phyloP scores from a whole-genome alignment of 2,888 invertebrate species.

The Dryocosmus kuriphilus region DNA sequence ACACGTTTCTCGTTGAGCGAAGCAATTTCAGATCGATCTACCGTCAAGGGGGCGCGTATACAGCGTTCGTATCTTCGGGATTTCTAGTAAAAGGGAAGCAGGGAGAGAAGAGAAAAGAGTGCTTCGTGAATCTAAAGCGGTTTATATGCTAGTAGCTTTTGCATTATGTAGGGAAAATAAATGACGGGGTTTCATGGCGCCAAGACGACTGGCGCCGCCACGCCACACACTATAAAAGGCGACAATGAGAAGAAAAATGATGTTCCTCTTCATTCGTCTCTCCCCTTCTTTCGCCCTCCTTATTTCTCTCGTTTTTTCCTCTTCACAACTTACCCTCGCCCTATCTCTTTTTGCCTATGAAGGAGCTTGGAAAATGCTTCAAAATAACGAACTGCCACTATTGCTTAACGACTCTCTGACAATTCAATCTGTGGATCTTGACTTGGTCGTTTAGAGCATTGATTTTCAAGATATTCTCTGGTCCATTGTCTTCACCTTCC shows the following conservation, averaged over 20 bases:
- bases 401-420: conserved; percentile 9
- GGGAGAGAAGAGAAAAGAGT: conserved; percentile 6
- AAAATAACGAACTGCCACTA: background rate
- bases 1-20: conserved; percentile 37
- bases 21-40: conserved; percentile 39
- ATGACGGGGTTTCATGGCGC: conserved; percentile 66
- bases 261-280: conserved; percentile 20
- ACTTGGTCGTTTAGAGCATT: conserved; percentile 16
- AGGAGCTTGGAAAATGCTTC: background rate
- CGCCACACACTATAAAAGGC: conserved; percentile 52
- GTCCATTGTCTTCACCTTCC: conserved; percentile 30
- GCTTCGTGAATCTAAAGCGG: conserved; percentile 26
- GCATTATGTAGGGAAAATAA: conserved; percentile 64
- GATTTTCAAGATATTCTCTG: conserved; percentile 27
- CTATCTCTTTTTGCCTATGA: background rate
- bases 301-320: conserved; percentile 21
- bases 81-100: conserved; percentile 10
- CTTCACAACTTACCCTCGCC: background rate
- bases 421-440: background rate
- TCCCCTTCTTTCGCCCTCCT: conserved; percentile 1
- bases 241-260: conserved; percentile 22
- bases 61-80: conserved; percentile 1
- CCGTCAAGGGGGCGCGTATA: conserved; percentile 5
- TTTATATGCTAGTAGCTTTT: conserved; percentile 23
- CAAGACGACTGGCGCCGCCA: conserved; percentile 70